These are phyloP conservation scores for Haliclona indistincta DNA, from an alignment of 37 sponge, comb jelly and placozoan species.

Conservation along the genomic window DNA sequence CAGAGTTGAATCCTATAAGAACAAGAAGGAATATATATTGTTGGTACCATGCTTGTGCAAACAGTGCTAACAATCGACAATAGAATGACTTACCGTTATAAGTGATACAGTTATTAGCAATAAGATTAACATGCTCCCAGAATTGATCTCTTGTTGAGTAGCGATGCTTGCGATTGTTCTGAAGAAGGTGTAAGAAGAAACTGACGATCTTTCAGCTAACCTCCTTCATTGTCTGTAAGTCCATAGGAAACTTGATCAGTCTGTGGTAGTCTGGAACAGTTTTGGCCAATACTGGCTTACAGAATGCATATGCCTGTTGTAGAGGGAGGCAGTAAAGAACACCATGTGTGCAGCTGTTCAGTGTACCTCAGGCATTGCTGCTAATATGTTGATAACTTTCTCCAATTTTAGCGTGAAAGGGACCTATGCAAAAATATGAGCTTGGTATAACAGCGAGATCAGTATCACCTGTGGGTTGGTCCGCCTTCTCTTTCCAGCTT, in stretches of 20 bases:
- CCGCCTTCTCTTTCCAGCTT: slow-evolving; percentile 60
- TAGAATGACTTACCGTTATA: slow-evolving; percentile 79
- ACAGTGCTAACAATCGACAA: neutral
- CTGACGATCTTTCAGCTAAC: slow-evolving; percentile 13
- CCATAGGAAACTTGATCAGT: slow-evolving; percentile 95
- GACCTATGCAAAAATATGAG: slow-evolving; percentile 29
- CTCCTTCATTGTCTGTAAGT: slow-evolving; percentile 94
- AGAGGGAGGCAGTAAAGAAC: neutral
- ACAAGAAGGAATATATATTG: neutral
- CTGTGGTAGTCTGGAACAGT: slow-evolving; percentile 93
- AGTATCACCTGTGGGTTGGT: slow-evolving; percentile 67
- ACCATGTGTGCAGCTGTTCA: neutral
- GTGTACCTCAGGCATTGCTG: slow-evolving; percentile 70
- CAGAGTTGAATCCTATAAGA: slow-evolving; percentile 60
- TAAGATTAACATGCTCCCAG: slow-evolving; percentile 85
- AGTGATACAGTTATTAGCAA: slow-evolving; percentile 89
- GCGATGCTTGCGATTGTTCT: slow-evolving; percentile 67
- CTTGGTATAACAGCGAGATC: too few species aligned
- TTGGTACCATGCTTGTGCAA: neutral
- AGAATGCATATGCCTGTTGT: slow-evolving; percentile 76
- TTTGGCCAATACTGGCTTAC: slow-evolving; percentile 89
- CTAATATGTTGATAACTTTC: slow-evolving; percentile 58
- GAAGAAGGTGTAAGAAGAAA: slow-evolving; percentile 1
- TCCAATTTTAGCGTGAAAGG: slow-evolving; percentile 72
- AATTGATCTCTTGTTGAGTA: slow-evolving; percentile 77